Percentiles rank a stretch among this genome's conserved stretches.
Evolutionary conservation across 2,888 invertebrate genomes (phyloP).

Genomic region (Acrobasis suavella): DNA sequence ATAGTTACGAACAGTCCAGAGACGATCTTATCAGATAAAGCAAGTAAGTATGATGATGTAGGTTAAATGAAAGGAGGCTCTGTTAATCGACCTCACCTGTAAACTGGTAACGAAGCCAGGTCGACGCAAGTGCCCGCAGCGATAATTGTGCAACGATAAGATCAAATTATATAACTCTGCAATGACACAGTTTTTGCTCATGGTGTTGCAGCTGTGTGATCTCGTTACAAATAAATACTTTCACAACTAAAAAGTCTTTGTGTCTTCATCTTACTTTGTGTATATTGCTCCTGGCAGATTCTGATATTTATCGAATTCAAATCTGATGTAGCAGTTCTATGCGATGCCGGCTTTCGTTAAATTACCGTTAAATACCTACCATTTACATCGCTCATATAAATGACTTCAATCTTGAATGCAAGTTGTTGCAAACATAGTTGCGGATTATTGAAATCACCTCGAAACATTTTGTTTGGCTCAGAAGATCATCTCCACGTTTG

Average conservation of each 20-base stretch:
- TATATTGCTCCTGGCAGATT: not conserved
- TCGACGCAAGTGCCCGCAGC: conserved; percentile 24
- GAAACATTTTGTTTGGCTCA: no score
- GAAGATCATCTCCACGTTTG: no score
- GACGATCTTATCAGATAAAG: not conserved
- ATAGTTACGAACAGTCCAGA: not conserved
- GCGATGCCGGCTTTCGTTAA: not conserved
- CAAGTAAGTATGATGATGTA: not conserved
- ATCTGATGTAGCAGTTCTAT: not conserved
- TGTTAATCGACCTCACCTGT: conserved; percentile 19
- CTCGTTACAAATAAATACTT: conserved; percentile 47
- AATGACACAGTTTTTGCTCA: conserved; percentile 47
- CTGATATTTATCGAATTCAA: not conserved
- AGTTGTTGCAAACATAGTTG: no score
- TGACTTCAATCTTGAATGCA: no score
- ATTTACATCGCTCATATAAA: not conserved
- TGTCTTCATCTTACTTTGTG: conserved; percentile 32
- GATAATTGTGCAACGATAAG: conserved; percentile 33
- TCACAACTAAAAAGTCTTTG: conserved; percentile 52
- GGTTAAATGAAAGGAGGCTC: conserved; percentile 17
- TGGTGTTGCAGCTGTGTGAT: conserved; percentile 47
- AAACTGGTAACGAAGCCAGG: conserved; percentile 25
- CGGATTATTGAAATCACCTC: no score
- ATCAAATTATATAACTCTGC: conserved; percentile 45
- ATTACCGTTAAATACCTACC: no score